Base-by-base conservation (phyloP, 1,140 invertebrate species). In the Asobara japonica region DNA sequence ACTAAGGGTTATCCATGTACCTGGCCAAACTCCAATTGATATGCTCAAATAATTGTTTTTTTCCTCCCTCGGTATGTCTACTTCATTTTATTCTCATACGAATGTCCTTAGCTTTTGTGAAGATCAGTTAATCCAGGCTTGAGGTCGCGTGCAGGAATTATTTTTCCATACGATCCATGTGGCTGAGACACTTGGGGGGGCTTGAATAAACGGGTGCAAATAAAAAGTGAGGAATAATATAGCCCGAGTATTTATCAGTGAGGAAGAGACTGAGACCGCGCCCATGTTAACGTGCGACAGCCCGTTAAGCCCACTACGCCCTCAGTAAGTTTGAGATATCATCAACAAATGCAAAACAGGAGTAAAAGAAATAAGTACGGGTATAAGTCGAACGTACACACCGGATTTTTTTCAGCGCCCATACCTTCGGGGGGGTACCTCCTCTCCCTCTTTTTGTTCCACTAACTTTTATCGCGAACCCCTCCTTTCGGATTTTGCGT, bases 331-430 rank as follows among this genome's bases (percentile, higher is more conserved):
- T 41, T 64, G 66, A 69, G 75, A 76, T 76, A 76, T 73, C 71
- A 76, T 76, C 75, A 64, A 72, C 56, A 60, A 68, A 76, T 73
- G 69, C 71, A 73, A 71, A 76, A 76, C 71, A 76, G 72, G 71
- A 76, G 72, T 61, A 36, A 62, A 65, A 70, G 22, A 69, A 48
- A 65, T 27, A 27, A 62, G 61, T 65, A 65, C 62, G 29, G 29
- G 13, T 62, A 62, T 62, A 62, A 30, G 60, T 62, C 29, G 25
- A 31, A 29, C 29, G 27, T 62, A 30, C 29, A 18, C 29, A 29
- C 29, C 60, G 16, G n/a, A 13, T 5, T 33, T 16, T 62, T 31
- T 62, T 31, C 22, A 62, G 13, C 27, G 25, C 6, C 11, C 27
- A 27, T 62, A 31, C 27, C 60, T 31, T 62, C 51, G 22, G 60